Evolutionary conservation across 1,140 invertebrate genomes (phyloP).

Genomic region (Drosophila tani): DNA sequence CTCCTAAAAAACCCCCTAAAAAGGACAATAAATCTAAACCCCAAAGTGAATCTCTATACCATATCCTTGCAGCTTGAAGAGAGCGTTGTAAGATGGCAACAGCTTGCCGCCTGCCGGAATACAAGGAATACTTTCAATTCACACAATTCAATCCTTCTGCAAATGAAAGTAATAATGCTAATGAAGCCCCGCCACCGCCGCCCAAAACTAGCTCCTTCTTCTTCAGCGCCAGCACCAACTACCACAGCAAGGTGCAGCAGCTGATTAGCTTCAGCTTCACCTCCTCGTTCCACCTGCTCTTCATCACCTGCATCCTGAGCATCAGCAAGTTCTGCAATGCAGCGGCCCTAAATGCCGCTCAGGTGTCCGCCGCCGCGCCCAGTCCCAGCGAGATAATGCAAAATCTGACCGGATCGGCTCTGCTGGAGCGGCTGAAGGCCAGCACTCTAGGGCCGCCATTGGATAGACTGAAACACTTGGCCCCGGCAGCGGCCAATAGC

Average conservation of each 20-base stretch:
- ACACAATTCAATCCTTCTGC: not conserved
- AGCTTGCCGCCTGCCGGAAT: slow-evolving; percentile 28
- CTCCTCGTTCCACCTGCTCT: slow-evolving; percentile 73
- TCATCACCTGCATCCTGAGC: slow-evolving; percentile 72
- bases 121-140: slow-evolving; percentile 25
- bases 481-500: slow-evolving; percentile 67
- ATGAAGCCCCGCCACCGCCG: slow-evolving; percentile 2
- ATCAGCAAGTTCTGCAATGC: slow-evolving; percentile 80
- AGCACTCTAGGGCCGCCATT: slow-evolving; percentile 66
- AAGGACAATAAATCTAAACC: not conserved
- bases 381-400: slow-evolving; percentile 64
- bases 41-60: slow-evolving; percentile 26
- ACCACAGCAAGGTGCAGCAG: slow-evolving; percentile 76
- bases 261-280: slow-evolving; percentile 82
- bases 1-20: no score
- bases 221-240: slow-evolving; percentile 71
- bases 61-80: slow-evolving; percentile 22
- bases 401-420: slow-evolving; percentile 61
- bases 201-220: slow-evolving; percentile 55
- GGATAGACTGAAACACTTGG: slow-evolving; percentile 51
- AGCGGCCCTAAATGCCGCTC: slow-evolving; percentile 65
- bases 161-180: slow-evolving; percentile 21
- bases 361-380: slow-evolving; percentile 61
- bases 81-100: slow-evolving; percentile 43
- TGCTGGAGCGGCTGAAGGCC: slow-evolving; percentile 62